phyloP scores from a whole-genome alignment of 2,113 vertebrate genomes.

The sheep (Ovis aries) region ARS-UI_Ramb_v3.0 NC_056054.1:6588501-6589000 shows the following conservation, averaged over 20 bases:
- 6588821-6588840: background rate
- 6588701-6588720: background rate
- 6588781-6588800: background rate
- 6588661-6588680: background rate
- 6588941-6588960: background rate
- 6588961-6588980: background rate
- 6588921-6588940: background rate
- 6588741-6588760: background rate
- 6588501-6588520: no score
- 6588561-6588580: background rate
- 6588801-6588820: background rate
- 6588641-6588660: background rate
- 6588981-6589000: background rate
- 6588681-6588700: background rate
- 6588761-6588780: background rate
- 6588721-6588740: background rate
- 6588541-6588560: rapidly evolving
- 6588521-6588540: no score
- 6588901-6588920: background rate
- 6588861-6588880: background rate
- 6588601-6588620: no score
- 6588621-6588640: background rate
- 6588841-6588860: background rate
- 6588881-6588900: rapidly evolving
- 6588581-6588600: background rate